Evolutionary conservation across 2,888 invertebrate genomes (phyloP), one percentile per base, ranked within the genome.

Genomic region (Matsumyia berberina): DNA sequence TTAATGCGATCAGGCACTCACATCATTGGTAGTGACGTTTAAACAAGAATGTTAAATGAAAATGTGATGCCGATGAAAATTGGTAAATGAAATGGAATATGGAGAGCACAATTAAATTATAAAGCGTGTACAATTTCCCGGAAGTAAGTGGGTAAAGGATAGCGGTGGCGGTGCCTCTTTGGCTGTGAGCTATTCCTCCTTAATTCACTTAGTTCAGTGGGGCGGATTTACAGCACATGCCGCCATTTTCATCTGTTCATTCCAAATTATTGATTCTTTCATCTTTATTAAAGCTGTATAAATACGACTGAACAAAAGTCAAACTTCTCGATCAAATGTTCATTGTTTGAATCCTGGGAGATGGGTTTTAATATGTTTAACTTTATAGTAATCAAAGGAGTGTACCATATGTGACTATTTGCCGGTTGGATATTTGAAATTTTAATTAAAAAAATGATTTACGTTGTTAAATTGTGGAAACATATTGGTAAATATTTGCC

Each of bases 381-480:
- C 19, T 33, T 12, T 15, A 17, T 7, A 7, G 11, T n/a, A 39
- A 7, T 29, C 51, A 51, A 19, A 19, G 35, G 35, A 35, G 1
- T 39, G 29, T 39, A 9, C 60, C 73, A 73, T 55, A 33, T 74
- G 64, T 53, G 64, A 44, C 24, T 39, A 39, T 53, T 55, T 55
- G 24, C 53, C 46, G 37, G 44, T 66, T 29, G 55, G 37, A 53
- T 24, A 42, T 31, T 60, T 53, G 53, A 19, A 37, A 76, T 42
- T 81, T 81, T 76, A 81, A 76, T 76, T 81, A 76, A 70, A 64
- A 58, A 35, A 58, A 62, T 70, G 64, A 81, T 64, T 76, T 37
- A 55, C 33, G 53, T n/a, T 73, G 42, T 31, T 46, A 44, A 55
- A 46, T 17, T 29, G 31, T 35, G 29, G 64, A 64, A 46, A 53